Evolutionary conservation across 1,140 invertebrate genomes (phyloP), one percentile per base, ranked within the genome.

Genomic region (Drosophila lowei): DNA sequence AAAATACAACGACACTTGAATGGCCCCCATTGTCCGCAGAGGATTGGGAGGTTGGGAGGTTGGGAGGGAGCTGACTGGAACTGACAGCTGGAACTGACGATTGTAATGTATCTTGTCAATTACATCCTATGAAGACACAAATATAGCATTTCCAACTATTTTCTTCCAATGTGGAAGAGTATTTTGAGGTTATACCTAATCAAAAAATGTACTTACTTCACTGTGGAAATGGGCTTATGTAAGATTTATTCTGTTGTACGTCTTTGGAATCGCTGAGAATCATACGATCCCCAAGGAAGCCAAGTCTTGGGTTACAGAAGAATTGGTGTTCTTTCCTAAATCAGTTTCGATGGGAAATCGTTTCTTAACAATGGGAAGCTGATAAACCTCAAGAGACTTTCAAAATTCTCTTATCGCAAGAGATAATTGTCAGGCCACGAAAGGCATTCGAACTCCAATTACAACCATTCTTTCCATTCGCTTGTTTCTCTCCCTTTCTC

Each of bases 1-100:
- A 64, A 86, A 66, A 80, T 74, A 86, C 67, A 66, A 71, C 56
- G 64, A 59, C 81, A 77, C 77, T 70, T 60, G 56, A 65, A 77
- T 77, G 50, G 50, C 41, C 48, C 54, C 72, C 64, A 55, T 58
- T 65, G 74, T 49, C 67, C 41, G 16, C 47, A 60, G 54, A 25
- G 42, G 28, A 49, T 18, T 18, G 18, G 18, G 18, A 18, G 18
- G 18, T 18, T 18, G 18, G 18, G 18, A 23, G 49, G 58, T 34
- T 52, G 61, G n/a, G 34, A 16, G 61, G 11, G 41, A 16, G 34
- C 2, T 38, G 3, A 8, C 11, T 15, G 43, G 25, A 38, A 34
- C 30, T 67, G 42, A 58, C 57, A 63, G 48, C 34, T 48, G 44
- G 23, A 18, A 28, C 46, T 50, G 73, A 42, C 53, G 65, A 70